phyloP scores from a whole-genome alignment of 2,113 vertebrate genomes.

The Sinocyclocheilus grahami region DNA sequence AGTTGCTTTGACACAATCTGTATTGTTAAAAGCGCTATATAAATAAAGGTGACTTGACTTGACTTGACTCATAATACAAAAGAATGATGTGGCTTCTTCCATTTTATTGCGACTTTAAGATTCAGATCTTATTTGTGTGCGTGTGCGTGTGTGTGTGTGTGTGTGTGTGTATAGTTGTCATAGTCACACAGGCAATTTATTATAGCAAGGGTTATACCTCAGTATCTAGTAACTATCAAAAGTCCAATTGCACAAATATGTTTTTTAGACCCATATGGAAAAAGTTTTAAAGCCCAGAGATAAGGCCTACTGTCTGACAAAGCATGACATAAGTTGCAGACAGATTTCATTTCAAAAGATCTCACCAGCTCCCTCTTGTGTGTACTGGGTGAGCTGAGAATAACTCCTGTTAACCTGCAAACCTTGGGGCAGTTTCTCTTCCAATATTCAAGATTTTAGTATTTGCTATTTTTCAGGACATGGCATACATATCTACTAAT shows the following conservation, averaged over 20 bases:
- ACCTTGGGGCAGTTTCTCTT: neutral
- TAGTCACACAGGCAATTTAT: neutral
- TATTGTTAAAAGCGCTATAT: too few species aligned
- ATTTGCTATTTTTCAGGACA: neutral
- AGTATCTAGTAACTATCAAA: neutral
- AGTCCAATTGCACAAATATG: neutral
- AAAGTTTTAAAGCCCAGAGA: neutral
- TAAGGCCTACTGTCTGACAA: neutral
- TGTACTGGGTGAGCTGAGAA: neutral
- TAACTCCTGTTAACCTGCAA: neutral
- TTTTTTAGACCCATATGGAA: neutral
- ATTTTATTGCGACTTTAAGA: neutral
- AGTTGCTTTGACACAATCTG: too few species aligned
- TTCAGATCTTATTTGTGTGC: neutral
- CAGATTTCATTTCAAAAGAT: neutral
- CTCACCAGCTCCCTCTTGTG: conserved; percentile 47
- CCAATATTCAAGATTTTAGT: neutral
- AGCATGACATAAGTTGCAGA: neutral
- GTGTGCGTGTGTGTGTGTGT: neutral
- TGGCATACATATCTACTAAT: neutral
- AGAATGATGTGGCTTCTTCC: neutral
- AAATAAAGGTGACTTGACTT: too few species aligned
- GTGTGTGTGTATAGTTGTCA: neutral
- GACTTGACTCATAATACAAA: neutral
- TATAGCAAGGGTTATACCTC: neutral